Conservation (phyloP, 2,113 vertebrate species). For the Cavia aperea region DNA sequence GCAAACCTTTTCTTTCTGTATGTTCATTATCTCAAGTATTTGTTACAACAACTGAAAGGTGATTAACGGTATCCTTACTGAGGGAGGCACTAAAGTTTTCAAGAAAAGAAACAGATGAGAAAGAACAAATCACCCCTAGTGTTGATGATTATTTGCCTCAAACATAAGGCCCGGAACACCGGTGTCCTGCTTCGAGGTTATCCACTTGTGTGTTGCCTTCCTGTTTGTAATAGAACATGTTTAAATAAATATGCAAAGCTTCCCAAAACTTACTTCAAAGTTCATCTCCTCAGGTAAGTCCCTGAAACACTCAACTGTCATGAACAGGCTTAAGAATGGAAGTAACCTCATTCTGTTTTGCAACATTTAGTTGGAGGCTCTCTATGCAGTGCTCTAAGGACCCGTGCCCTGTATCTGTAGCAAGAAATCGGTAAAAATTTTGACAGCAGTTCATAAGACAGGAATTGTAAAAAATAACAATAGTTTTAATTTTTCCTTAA, state of each 20-base stretch:
- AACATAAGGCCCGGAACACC: background rate
- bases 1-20: background rate
- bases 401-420: background rate
- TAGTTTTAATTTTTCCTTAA: background rate
- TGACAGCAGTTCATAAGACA: background rate
- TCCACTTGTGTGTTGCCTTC: background rate
- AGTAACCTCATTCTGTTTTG: background rate
- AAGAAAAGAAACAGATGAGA: background rate
- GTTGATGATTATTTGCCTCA: fast-evolving
- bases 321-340: background rate
- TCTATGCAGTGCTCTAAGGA: background rate
- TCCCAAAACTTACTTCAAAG: background rate
- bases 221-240: background rate
- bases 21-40: background rate
- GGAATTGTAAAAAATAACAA: background rate
- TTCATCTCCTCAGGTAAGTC: background rate
- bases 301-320: background rate
- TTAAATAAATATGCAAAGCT: background rate
- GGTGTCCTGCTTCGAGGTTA: background rate
- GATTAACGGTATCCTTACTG: background rate
- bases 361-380: background rate
- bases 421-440: background rate
- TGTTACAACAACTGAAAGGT: background rate
- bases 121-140: background rate
- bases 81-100: background rate